Evolutionary conservation across 2,797 vertebrate genomes (phyloP).

Genomic region (Spondyliosoma cantharus): DNA sequence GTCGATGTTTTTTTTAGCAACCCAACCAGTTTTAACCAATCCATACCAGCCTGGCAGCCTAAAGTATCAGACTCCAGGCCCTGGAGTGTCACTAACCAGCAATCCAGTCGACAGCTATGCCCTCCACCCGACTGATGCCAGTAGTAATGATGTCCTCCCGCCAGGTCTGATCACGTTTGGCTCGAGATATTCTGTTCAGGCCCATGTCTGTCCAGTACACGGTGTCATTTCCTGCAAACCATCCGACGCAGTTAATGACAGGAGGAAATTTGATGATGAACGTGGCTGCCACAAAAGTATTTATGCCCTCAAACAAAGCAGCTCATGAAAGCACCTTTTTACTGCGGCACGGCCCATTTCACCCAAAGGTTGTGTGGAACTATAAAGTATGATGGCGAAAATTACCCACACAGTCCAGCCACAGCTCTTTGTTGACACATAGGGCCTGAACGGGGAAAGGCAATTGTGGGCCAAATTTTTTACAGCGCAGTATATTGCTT

Average conservation of each 20-base stretch:
- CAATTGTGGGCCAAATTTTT: conserved; percentile 52
- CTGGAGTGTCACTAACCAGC: conserved; percentile 85
- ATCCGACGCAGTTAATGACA: conserved; percentile 47
- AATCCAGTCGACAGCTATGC: conserved; percentile 98
- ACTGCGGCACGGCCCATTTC: conserved; percentile 73
- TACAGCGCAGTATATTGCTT: conserved; percentile 55
- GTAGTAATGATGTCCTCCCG: conserved; percentile 96
- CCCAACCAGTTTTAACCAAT: conserved; percentile 15
- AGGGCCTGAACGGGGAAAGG: conserved; percentile 34
- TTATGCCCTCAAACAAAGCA: conserved; percentile 68
- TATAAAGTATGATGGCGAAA: conserved; percentile 63
- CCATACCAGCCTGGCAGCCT: conserved; percentile 18
- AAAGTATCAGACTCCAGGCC: conserved; percentile 3
- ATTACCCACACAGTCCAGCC: conserved; percentile 42
- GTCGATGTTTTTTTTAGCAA: not conserved
- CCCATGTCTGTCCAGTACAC: conserved; percentile 99
- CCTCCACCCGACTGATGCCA: conserved; percentile 96
- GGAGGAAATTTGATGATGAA: conserved; percentile 56
- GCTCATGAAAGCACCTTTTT: conserved; percentile 74
- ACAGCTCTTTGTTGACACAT: conserved; percentile 61
- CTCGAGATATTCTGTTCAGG: conserved; percentile 94
- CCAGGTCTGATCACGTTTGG: conserved; percentile 98
- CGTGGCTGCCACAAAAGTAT: conserved; percentile 50
- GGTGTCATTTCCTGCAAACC: conserved; percentile 91
- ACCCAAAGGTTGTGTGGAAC: conserved; percentile 64